Evolutionary conservation across 2,113 vertebrate genomes (phyloP), one percentile per base, ranked within the genome.

Genomic region (Gadus chalcogrammus): DNA sequence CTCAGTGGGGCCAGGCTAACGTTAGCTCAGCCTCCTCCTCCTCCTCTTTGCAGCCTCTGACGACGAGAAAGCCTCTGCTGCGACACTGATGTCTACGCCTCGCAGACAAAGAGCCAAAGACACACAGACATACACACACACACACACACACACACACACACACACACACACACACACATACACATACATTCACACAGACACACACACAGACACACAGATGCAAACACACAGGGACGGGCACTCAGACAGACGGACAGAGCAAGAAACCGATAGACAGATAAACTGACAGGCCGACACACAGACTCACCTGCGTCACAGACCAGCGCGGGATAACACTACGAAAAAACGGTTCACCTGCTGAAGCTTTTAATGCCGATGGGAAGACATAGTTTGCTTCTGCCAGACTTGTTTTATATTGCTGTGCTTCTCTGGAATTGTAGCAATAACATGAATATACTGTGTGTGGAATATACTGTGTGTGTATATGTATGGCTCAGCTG

Each of bases 21-120:
- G 87, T 92, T 95, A 95, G 95, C 93, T 97, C 96, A 96, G 95
- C 95, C 90, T 82, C 95, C 93, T 96, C 96, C 93, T 96, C 96
- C 93, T 97, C 95, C 94, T 96, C 93, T 97, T 97, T 97, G 91
- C 97, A 97, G 93, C 95, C 95, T 93, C 93, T 96, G 93, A 94
- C 86, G 88, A 88, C 95, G 95, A 97, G 95, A 95, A 98, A 97
- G 89, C 95, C 96, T 91, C 93, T 96, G 93, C 95, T 96, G 94
- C 95, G 95, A 93, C 96, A 96, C 94, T 98, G 95, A 97, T 62
- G 81, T 70, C 68, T 61, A 62, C 83, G 42, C 86, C 86, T 84
- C 60, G 76, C 86, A 84, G 82, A 76, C 77, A 78, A 73, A 75
- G 31, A 17, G 35, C 22, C 55, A 61, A 15, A 61, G 9, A 70